These are phyloP conservation scores for Natrix natrix DNA, from an alignment of 2,797 vertebrate species.

Conservation along the genomic window DNA sequence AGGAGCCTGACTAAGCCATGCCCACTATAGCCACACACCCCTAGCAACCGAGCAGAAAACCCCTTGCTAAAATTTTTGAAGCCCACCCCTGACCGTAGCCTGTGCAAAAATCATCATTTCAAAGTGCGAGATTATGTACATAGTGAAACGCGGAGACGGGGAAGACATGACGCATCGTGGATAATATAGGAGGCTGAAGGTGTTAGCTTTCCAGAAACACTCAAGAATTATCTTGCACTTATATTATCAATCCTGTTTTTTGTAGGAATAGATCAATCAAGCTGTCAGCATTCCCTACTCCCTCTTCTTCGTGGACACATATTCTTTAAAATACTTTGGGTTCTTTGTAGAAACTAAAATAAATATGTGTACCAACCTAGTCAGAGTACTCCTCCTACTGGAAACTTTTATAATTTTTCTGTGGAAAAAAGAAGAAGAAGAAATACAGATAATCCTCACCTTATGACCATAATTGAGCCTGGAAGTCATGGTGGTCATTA, in stretches of 20 bases:
- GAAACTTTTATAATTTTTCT: neutral
- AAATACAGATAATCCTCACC: neutral
- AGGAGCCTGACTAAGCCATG: too few relatives aligned
- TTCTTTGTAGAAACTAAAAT: neutral
- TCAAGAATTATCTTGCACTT: neutral
- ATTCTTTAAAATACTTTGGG: neutral
- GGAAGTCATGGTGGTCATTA: neutral
- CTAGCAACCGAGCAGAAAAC: too few relatives aligned
- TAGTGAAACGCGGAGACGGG: neutral
- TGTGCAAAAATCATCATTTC: neutral
- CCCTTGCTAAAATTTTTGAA: too few relatives aligned
- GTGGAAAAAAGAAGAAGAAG: fast-evolving
- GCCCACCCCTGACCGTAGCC: too few relatives aligned
- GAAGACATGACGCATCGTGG: neutral
- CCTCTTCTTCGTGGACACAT: too few relatives aligned
- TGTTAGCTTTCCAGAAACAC: neutral
- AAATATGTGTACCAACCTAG: neutral
- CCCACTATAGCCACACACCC: too few relatives aligned
- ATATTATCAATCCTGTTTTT: neutral
- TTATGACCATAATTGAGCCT: neutral
- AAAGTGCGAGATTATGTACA: neutral
- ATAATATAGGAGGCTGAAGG: too few relatives aligned
- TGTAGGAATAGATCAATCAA: neutral
- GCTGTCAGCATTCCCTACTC: neutral
- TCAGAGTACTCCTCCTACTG: constrained; percentile 28